A percentile compares a stretch with the other conserved stretches of the same genome.
Evolutionary conservation across 2,797 vertebrate genomes (phyloP).

Genomic region (Myripristis jacobus): DNA sequence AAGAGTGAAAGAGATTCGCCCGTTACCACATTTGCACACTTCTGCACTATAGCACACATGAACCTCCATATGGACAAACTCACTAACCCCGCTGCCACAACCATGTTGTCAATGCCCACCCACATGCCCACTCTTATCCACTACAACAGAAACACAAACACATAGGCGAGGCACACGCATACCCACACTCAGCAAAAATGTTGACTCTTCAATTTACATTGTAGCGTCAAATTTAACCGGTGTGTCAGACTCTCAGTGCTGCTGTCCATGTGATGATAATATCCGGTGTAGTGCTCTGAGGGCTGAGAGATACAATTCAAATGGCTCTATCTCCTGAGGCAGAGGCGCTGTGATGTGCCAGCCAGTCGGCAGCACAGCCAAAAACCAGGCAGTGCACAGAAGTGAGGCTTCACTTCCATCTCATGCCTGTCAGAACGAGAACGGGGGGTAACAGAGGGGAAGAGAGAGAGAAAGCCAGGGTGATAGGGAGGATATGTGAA

Average conservation of each 20-base stretch:
- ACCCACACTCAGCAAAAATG: conserved; percentile 32
- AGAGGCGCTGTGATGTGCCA: conserved; percentile 70
- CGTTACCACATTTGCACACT: conserved; percentile 29
- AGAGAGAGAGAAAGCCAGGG: conserved; percentile 54
- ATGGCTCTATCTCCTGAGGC: conserved; percentile 72
- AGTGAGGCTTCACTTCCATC: conserved; percentile 65
- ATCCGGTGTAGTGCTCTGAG: conserved; percentile 49
- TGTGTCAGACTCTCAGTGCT: conserved; percentile 42
- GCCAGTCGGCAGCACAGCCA: conserved; percentile 64
- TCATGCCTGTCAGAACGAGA: conserved; percentile 68
- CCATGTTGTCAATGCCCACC: background rate
- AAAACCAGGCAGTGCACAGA: conserved; percentile 61
- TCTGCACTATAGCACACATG: conserved; percentile 1
- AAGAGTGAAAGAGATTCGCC: conserved; percentile 28
- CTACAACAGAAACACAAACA: background rate
- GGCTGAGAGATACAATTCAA: conserved; percentile 67
- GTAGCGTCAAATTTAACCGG: conserved; percentile 38
- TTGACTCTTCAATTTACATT: conserved; percentile 59
- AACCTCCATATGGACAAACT: conserved; percentile 8
- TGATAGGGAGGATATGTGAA: conserved; percentile 43
- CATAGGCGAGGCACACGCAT: conserved; percentile 15
- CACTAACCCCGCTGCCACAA: conserved; percentile 2
- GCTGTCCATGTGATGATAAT: conserved; percentile 66
- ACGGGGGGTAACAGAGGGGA: conserved; percentile 58
- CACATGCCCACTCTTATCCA: conserved; percentile 7